A percentile compares a stretch with the other conserved stretches of the same genome.
Conservation (phyloP, 2,888 invertebrate genomes). For the Cephus spinipes region DNA sequence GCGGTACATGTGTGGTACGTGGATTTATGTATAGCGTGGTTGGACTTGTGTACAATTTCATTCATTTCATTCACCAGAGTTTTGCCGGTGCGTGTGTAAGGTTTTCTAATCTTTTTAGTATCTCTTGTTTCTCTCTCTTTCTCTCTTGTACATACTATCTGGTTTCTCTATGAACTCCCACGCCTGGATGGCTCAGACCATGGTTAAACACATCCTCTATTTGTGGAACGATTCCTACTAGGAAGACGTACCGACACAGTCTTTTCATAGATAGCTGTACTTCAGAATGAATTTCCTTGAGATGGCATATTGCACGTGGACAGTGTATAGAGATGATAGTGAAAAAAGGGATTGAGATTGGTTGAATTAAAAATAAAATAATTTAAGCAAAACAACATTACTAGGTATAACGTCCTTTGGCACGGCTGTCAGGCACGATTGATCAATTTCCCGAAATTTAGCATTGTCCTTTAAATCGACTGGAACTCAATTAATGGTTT, state of each 20-base stretch:
- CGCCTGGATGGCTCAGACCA: not conserved
- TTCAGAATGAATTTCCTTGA: not conserved
- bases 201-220: conserved; percentile 28
- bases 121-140: not conserved
- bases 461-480: not conserved
- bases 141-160: not conserved
- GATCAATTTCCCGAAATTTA: not conserved
- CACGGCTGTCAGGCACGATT: not conserved
- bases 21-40: not conserved
- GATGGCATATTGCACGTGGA: not conserved
- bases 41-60: not conserved
- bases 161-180: not conserved
- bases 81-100: not conserved
- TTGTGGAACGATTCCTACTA: conserved; percentile 26
- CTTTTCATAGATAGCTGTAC: not conserved
- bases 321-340: not conserved
- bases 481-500: not conserved
- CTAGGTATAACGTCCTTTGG: too few relatives aligned
- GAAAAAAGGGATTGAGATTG: too few relatives aligned
- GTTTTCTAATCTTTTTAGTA: not conserved
- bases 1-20: not conserved
- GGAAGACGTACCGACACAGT: not conserved
- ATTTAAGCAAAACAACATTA: too few relatives aligned
- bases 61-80: not conserved
- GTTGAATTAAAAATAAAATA: too few relatives aligned